Conservation (phyloP, 2,888 invertebrate species). For the Odiellus spinosus region DNA sequence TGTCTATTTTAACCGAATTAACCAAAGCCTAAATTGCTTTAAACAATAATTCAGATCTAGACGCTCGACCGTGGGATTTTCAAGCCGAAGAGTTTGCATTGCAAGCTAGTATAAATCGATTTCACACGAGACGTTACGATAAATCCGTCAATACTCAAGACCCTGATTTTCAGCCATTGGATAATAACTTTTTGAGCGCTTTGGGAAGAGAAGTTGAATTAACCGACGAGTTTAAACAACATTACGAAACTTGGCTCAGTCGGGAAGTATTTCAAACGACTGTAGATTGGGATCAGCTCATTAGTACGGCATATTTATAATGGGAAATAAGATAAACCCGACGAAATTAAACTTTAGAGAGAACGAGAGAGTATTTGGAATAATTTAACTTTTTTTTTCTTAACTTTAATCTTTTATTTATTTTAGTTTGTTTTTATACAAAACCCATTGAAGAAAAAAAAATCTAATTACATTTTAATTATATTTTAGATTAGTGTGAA, state of each 20-base stretch:
- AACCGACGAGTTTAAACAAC: constrained; percentile 78
- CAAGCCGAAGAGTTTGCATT: constrained; percentile 91
- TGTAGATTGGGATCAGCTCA: constrained; percentile 42
- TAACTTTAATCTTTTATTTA: no score
- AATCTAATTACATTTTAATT: no score
- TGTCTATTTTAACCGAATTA: no score
- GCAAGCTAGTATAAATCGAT: constrained; percentile 82
- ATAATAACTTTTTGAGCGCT: constrained; percentile 65
- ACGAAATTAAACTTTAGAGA: no score
- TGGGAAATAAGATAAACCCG: background rate
- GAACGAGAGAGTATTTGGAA: no score
- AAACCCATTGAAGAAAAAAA: no score
- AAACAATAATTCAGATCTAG: constrained; percentile 37
- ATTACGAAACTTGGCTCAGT: constrained; percentile 89
- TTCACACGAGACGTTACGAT: constrained; percentile 80
- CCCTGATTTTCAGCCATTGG: constrained; percentile 46
- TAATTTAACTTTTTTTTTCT: no score
- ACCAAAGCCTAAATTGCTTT: no score
- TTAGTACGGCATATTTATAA: constrained; percentile 12
- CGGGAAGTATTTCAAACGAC: constrained; percentile 80
- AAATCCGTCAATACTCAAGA: constrained; percentile 23
- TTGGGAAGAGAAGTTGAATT: constrained; percentile 61
- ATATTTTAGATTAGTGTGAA: no score
- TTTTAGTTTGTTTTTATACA: no score
- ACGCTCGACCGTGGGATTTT: constrained; percentile 87